phyloP scores from a whole-genome alignment of 1,140 invertebrate species.

The Cotesia glomerata region DNA sequence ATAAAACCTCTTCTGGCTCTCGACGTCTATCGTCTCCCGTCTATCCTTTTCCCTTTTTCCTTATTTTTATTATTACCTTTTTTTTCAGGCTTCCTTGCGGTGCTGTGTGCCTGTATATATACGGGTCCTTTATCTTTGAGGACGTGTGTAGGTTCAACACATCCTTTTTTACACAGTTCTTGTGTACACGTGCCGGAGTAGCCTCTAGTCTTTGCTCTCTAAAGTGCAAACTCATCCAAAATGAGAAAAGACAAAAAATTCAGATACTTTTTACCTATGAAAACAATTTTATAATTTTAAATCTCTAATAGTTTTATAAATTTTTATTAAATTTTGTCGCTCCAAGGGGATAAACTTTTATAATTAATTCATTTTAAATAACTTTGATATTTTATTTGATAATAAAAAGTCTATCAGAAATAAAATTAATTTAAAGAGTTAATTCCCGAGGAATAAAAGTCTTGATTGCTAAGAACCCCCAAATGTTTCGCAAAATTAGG shows the following conservation, averaged over 20 bases:
- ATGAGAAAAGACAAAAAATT: neutral
- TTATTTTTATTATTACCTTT: slow-evolving; percentile 18
- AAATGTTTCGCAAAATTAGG: neutral
- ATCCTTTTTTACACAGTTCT: slow-evolving; percentile 27
- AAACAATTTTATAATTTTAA: too few species aligned
- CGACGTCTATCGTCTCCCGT: slow-evolving; percentile 16
- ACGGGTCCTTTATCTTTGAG: neutral
- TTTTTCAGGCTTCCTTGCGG: neutral
- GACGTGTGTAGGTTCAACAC: neutral
- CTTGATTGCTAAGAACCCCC: neutral
- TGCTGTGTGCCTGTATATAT: too few species aligned
- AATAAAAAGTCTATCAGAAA: neutral
- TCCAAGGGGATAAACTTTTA: too few species aligned
- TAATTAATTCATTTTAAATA: too few species aligned
- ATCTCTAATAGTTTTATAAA: neutral
- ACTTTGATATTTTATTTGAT: too few species aligned
- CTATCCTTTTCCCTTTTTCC: neutral
- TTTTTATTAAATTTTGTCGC: neutral
- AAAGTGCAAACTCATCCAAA: slow-evolving; percentile 1
- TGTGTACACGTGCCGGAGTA: slow-evolving; percentile 46
- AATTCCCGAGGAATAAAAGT: neutral
- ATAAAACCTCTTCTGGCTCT: slow-evolving; percentile 52
- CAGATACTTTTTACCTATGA: too few species aligned
- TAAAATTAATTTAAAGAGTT: neutral
- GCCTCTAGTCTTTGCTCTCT: slow-evolving; percentile 36